Conservation (phyloP, 2,888 invertebrate genomes). For the Argyresthia goedartella region DNA sequence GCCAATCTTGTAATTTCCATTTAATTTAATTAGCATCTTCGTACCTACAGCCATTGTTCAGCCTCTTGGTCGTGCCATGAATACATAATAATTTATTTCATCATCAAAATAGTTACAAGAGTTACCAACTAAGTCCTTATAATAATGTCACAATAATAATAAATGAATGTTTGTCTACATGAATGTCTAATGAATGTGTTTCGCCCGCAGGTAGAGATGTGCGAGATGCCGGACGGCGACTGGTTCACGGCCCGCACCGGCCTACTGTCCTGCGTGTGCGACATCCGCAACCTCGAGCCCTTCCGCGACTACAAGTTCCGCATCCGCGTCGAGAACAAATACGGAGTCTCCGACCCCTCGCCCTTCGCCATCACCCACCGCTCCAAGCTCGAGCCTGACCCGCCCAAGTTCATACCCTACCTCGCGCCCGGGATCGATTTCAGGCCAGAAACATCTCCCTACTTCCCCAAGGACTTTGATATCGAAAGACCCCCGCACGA, state of each 20-base stretch:
- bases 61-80: too few species aligned
- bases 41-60: too few species aligned
- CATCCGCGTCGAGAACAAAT: conserved; percentile 95
- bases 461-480: conserved; percentile 93
- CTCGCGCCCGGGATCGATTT: conserved; percentile 85
- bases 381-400: conserved; percentile 82
- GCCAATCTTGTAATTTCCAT: too few species aligned
- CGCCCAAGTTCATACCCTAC: conserved; percentile 84
- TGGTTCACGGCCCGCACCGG: conserved; percentile 92
- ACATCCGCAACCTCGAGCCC: conserved; percentile 90
- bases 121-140: too few species aligned
- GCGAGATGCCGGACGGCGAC: conserved; percentile 90
- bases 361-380: conserved; percentile 89
- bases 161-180: too few species aligned
- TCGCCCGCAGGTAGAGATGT: conserved; percentile 81
- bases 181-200: too few species aligned
- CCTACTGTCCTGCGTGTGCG: conserved; percentile 89
- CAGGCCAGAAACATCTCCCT: conserved; percentile 86
- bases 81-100: too few species aligned
- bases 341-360: conserved; percentile 96
- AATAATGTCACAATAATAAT: too few species aligned
- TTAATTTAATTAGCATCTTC: too few species aligned
- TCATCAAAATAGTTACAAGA: too few species aligned
- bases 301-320: conserved; percentile 96
- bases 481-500: conserved; percentile 91